Base-by-base conservation (phyloP, 23 tunicate species). In the Phallusia fumigata region DNA sequence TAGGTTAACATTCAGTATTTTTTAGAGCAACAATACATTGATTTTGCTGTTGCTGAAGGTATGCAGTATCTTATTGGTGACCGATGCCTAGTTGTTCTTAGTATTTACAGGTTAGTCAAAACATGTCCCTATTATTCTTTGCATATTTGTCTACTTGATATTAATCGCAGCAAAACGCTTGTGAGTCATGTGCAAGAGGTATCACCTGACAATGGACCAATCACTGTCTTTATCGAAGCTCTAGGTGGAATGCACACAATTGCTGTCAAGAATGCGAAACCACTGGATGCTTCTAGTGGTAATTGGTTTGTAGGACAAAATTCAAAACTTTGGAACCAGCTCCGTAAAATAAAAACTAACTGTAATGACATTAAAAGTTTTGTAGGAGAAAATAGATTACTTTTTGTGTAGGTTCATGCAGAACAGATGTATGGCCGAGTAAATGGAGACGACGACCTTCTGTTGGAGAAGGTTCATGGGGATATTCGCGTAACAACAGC, bases 121-220 rank as follows among this genome's bases (percentile, higher is more conserved):
- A 13, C 26, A 58, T 58, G 11, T 1, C 28, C 13, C 13, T 58
- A 24, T 58, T 58, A 1, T 13, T 58, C 15, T 24, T 21, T 51
- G 18, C 18, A 51, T 15, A 18, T 51, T 1, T 58, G 13, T 58
- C 13, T 6, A 58, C 8, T 40, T 40, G 47, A 3, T 33, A 6
- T 30, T 58, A 64, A 0, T 84, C 78, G 19, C 73, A 89, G 94
- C 77, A 89, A 89, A 65, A 85, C 94, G 3, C 40, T 89, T 36
- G 82, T 79, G 69, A 88, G 94, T 18, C 88, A 89, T 73, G 94
- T 89, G 58, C 94, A 89, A 69, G 94, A 89, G 31, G 88, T 84
- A 0, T 82, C 88, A 31, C 94, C 94, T 0, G 50, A 84, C 30
- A 35, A 79, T 80, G 94, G 94, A 34, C 94, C 94, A 74, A 88